Conservation (phyloP, 2,113 vertebrate species). For the Colaptes auratus region DNA sequence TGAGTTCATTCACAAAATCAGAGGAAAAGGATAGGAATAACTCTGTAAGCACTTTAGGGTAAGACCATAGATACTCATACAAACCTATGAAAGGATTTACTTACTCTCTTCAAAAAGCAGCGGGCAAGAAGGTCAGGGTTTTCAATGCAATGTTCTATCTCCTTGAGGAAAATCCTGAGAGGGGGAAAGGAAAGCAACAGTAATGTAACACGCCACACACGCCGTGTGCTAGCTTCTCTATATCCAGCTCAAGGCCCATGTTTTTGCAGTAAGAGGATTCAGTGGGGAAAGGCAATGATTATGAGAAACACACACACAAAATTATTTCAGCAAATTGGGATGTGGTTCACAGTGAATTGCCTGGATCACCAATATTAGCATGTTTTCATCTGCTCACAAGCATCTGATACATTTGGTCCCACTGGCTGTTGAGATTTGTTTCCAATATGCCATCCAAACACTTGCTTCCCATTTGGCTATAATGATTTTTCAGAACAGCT, state of each 20-base stretch:
- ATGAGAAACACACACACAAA: not conserved
- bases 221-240: not conserved
- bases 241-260: not conserved
- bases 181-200: not conserved
- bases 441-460: not conserved
- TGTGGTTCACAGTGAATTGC: not conserved
- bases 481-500: not conserved
- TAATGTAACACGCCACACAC: not conserved
- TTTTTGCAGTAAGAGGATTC: not conserved
- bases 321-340: not conserved
- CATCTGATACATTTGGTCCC: not conserved
- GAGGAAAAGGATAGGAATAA: not conserved
- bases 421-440: not conserved
- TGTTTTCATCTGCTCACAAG: not conserved
- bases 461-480: not conserved
- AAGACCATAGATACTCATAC: not conserved
- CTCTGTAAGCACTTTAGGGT: not conserved
- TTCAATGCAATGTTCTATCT: constrained; percentile 89
- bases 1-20: not conserved
- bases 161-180: constrained; percentile 89
- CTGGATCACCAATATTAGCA: not conserved
- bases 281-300: not conserved
- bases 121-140: constrained; percentile 89
- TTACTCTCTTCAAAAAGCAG: constrained; percentile 94
- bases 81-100: constrained; percentile 39